phyloP scores from a whole-genome alignment of 2,113 vertebrate genomes.

The Peromyscus leucopus region DNA sequence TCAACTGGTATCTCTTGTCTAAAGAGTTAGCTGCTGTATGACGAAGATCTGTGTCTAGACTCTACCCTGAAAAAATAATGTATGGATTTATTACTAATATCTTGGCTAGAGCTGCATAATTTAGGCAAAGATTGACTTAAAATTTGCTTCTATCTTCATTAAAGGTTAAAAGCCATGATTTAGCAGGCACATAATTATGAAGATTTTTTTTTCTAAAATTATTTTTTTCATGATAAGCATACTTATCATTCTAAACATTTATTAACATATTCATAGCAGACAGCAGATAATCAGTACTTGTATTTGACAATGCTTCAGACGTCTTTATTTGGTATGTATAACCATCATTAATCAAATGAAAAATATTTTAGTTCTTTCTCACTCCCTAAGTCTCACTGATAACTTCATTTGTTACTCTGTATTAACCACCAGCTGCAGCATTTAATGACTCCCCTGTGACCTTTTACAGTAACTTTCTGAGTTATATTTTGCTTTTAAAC shows the following conservation, averaged over 20 bases:
- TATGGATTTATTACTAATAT: neutral
- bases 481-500: conserved; percentile 20
- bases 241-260: neutral
- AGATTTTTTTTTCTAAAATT: neutral
- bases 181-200: neutral
- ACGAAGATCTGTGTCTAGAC: neutral
- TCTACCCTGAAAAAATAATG: neutral
- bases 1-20: neutral
- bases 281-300: neutral
- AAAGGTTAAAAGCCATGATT: neutral
- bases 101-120: neutral
- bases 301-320: neutral
- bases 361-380: conserved; percentile 32
- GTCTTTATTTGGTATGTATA: conserved; percentile 10
- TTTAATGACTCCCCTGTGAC: neutral
- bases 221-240: neutral
- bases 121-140: neutral
- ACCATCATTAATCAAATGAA: neutral
- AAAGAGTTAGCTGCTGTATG: neutral
- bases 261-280: neutral
- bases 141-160: neutral
- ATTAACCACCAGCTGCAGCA: neutral
- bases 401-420: neutral
- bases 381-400: neutral
- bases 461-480: neutral